Evolutionary conservation across 2,797 vertebrate species (phyloP), one percentile per base, ranked within the genome.

Genomic region (Propithecus perrieri): DNA sequence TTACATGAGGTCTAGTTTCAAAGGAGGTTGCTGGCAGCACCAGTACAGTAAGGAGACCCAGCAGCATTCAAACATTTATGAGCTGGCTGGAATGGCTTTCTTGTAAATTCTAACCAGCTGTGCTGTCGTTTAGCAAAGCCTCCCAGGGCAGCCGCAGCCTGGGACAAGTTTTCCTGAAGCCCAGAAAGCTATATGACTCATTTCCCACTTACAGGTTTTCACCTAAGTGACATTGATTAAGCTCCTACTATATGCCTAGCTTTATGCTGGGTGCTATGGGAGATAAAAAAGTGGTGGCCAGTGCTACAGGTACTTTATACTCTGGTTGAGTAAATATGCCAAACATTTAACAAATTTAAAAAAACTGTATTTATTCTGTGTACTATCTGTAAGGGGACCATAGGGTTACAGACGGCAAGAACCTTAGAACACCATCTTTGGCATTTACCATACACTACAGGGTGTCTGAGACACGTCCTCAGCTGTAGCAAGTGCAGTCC

Each of bases 1-100:
- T 74, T 43, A 7, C 41, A 41, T 63, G 38, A 30, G 35, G 17
- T 50, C 20, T 57, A 1, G 33, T 78, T 46, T 87, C 65, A n/a
- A 35, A 69, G 84, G 55, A 13, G 88, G 1, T 28, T 79, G 9
- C 86, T 97, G 93, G 86, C 59, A 63, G 3, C 43, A 15, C 43
- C 1, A 7, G 13, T 3, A 1, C 15, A 18, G n/a, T 69, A 0
- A 4, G 53, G 78, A 1, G 14, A 69, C 50, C 15, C 48, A 69
- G 43, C 24, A n/a, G 74, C 35, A 38, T 83, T 91, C 63, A 38
- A 43, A 38, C 48, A 20, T 20, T 6, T 8, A 2, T 15, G 86
- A 81, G 76, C 14, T 35, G 53, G 20, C 11, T 7, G 2, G 14
- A 69, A 10, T 10, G 38, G 15, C 7, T 30, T 43, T 61, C 93